A percentile compares a stretch with the other conserved stretches of the same genome.
Evolutionary conservation across 2,113 vertebrate genomes (phyloP).

Genomic region (Athene noctua): DNA sequence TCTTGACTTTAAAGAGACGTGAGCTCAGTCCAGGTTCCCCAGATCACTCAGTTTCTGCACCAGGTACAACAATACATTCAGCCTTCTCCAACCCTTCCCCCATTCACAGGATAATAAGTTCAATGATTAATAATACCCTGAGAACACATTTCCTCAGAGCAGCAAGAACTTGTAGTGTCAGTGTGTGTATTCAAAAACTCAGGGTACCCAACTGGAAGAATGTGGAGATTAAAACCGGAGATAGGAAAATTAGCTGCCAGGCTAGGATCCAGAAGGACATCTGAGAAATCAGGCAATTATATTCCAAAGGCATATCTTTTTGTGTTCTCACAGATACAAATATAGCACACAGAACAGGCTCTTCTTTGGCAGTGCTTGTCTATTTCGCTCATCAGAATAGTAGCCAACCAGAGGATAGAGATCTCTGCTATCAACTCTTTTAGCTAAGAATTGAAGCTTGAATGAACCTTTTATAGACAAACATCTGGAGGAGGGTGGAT

Average conservation of each 20-base stretch:
- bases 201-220: background rate
- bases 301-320: constrained; percentile 49
- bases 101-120: background rate
- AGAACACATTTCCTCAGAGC: background rate
- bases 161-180: background rate
- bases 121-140: background rate
- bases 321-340: constrained; percentile 57
- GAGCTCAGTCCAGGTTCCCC: background rate
- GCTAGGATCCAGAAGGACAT: constrained; percentile 40
- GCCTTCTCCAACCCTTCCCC: background rate
- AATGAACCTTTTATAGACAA: constrained; percentile 43
- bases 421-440: constrained; percentile 38
- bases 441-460: constrained; percentile 33
- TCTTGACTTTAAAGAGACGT: background rate
- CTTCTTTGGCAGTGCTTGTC: constrained; percentile 22
- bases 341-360: constrained; percentile 52
- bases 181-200: background rate
- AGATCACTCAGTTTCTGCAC: background rate
- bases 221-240: background rate
- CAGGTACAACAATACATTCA: background rate
- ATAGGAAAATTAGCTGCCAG: constrained; percentile 7
- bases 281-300: constrained; percentile 55
- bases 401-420: constrained; percentile 18
- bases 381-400: constrained; percentile 8
- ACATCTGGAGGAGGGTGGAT: background rate